Conservation (phyloP, 2,888 invertebrate genomes). For the Gasteruption jaculator region DNA sequence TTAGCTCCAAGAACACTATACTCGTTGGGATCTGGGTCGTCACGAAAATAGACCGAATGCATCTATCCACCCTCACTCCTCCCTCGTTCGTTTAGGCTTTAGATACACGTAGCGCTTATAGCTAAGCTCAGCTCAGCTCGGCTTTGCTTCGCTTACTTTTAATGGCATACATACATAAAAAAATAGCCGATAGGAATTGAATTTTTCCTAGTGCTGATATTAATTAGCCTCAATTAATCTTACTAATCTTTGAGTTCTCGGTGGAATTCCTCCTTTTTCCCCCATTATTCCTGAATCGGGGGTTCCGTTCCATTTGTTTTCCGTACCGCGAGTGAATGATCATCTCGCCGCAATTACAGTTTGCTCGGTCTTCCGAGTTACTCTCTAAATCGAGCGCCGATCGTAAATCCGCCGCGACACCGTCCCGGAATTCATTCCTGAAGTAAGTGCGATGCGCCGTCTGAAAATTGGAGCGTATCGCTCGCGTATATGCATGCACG, state of each 20-base stretch:
- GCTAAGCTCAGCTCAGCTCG: too few relatives aligned
- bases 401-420: slow-evolving; percentile 38
- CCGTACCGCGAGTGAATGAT: too few relatives aligned
- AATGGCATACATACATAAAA: too few relatives aligned
- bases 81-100: too few relatives aligned
- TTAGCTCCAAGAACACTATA: slow-evolving; percentile 29
- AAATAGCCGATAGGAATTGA: too few relatives aligned
- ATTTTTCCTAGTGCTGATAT: too few relatives aligned
- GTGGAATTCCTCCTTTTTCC: slow-evolving; percentile 35
- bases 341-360: slow-evolving; percentile 40
- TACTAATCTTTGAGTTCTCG: slow-evolving; percentile 35
- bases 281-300: too few relatives aligned
- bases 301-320: too few relatives aligned
- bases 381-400: slow-evolving; percentile 33
- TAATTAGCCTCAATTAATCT: too few relatives aligned
- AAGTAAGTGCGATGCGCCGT: slow-evolving; percentile 27
- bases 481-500: too few relatives aligned
- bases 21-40: slow-evolving; percentile 42
- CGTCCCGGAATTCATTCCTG: slow-evolving; percentile 32
- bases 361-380: slow-evolving; percentile 23
- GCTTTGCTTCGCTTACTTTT: too few relatives aligned
- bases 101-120: too few relatives aligned
- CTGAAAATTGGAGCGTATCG: slow-evolving; percentile 39
- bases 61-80: slow-evolving; percentile 35
- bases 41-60: slow-evolving; percentile 43